Evolutionary conservation across 2,797 vertebrate species (phyloP), one percentile per base, ranked within the genome.

Genomic region (Myripristis murdjan): DNA sequence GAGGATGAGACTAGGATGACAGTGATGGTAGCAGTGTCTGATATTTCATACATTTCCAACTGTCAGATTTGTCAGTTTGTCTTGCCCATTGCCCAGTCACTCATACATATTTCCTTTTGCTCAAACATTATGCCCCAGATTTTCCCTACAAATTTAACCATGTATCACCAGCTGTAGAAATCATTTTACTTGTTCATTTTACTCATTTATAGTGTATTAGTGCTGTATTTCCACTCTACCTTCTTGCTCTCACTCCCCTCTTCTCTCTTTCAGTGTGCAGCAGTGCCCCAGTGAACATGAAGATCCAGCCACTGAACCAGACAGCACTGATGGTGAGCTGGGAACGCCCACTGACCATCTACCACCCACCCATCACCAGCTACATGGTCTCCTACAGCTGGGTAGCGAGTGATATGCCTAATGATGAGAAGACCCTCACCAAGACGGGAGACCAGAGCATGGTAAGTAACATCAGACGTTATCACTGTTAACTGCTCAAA

Each of bases 351-450:
- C 94, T 97, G 82, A 95, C 89, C 51, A 74, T 98, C 87, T 99
- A 99, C 93, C 97, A 99, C 82, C 97, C 98, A 1, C 98, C 98
- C 0, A 96, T 99, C 91, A 95, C 96, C 91, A 97, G 95, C 83
- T 99, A 98, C 89, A 95, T 97, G 95, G 95, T 99, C 65, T 99
- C 98, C 66, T 99, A 99, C 85, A 99, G 98, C 93, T 99, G 98
- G 97, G 95, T 95, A 87, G 99, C 96, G 91, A 96, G 97, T 0
- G 97, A 99, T 7, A 92, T 97, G 0, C 94, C 97, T 26, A 96
- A n/a, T n/a, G n/a, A 98, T 75, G 98, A 99, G 89, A 98, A 96
- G 88, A 98, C 97, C 1, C 99, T 97, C 84, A 97, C 95, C 4
- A 98, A 99, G 94, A 97, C 95, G 51, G 97, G 96, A 14, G 97